These are phyloP conservation scores for Drosophila varians DNA, from an alignment of 1,140 invertebrate genomes.

Conservation along the genomic window DNA sequence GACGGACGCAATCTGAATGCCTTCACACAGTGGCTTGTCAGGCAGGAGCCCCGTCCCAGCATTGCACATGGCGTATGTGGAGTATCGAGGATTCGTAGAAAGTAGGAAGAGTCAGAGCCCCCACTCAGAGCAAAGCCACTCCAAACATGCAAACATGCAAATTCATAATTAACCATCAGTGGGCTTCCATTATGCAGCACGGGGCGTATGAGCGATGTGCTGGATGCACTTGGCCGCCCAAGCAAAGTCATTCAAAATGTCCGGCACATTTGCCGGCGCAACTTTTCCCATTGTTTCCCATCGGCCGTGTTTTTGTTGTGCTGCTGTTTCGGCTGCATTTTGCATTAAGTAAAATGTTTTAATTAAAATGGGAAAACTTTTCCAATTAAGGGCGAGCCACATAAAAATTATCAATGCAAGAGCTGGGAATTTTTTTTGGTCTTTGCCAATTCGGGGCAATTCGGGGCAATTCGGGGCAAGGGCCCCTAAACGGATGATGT, in stretches of 20 bases:
- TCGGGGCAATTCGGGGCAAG: neutral
- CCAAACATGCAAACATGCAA: neutral
- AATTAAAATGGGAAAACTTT: slow-evolving; percentile 81
- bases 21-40: neutral
- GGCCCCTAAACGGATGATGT: slow-evolving; percentile 5
- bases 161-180: slow-evolving; percentile 37
- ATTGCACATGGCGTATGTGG: neutral
- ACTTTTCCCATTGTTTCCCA: slow-evolving; percentile 67
- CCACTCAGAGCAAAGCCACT: neutral
- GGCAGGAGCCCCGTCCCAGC: no score
- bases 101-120: no score
- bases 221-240: slow-evolving; percentile 34
- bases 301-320: slow-evolving; percentile 28
- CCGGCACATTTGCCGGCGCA: slow-evolving; percentile 25
- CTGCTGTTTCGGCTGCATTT: slow-evolving; percentile 62
- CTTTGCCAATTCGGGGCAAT: slow-evolving; percentile 7
- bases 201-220: slow-evolving; percentile 51
- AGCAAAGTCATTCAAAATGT: slow-evolving; percentile 48
- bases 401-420: slow-evolving; percentile 70
- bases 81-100: neutral
- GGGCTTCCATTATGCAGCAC: slow-evolving; percentile 3
- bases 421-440: slow-evolving; percentile 29
- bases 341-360: slow-evolving; percentile 79
- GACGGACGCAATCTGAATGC: slow-evolving; percentile 14
- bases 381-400: slow-evolving; percentile 68